Evolutionary conservation across 2,113 vertebrate species (phyloP).

Genomic region (Pogonocichla stellata): DNA sequence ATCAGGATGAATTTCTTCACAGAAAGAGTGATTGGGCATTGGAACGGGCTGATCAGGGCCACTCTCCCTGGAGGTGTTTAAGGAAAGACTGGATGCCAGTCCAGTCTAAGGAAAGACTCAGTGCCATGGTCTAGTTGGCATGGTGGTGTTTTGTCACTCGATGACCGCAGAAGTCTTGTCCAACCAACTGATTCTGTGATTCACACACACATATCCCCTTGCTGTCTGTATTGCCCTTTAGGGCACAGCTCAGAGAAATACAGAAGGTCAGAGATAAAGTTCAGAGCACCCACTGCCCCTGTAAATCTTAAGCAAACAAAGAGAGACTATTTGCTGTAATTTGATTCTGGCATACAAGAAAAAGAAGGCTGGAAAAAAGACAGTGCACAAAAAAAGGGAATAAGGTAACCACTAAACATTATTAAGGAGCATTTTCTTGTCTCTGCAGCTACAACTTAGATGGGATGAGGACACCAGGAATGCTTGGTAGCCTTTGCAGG

Average conservation of each 20-base stretch:
- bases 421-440: neutral
- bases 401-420: neutral
- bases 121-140: neutral
- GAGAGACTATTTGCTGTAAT: neutral
- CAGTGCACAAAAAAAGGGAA: neutral
- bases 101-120: no score
- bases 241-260: neutral
- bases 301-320: neutral
- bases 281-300: neutral
- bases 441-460: neutral
- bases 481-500: neutral
- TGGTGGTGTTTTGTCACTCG: accelerated
- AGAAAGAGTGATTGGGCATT: neutral
- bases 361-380: neutral
- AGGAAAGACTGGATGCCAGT: neutral
- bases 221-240: neutral
- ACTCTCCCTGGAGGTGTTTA: accelerated
- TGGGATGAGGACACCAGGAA: neutral
- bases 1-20: neutral
- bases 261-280: neutral
- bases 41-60: neutral
- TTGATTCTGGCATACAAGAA: neutral
- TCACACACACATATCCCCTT: neutral
- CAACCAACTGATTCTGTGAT: neutral
- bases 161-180: neutral